Base-by-base conservation (phyloP, 2,113 vertebrate genomes). In the Micronycteris hirsuta region DNA sequence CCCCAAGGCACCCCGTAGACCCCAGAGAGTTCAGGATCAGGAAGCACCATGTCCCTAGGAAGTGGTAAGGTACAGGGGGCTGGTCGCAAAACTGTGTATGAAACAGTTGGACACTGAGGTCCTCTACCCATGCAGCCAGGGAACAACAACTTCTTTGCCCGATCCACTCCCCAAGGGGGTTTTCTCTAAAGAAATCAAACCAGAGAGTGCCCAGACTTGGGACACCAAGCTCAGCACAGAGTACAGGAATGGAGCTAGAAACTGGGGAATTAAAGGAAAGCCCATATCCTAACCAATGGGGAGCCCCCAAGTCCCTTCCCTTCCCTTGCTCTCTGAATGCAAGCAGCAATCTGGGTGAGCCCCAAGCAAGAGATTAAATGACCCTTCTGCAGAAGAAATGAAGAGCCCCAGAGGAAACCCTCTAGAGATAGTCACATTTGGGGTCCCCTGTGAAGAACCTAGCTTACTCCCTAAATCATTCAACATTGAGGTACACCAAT, bases 101-200 rank as follows among this genome's bases (percentile, higher is more conserved):
- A 77, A 73, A 61, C 17, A 70, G 83, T 1, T 80, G 74, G 41
- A 67, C 7, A 22, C 1, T 20, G 22, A 73, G 63, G 70, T 49
- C 70, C 33, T 56, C 54, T 31, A 36, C 49, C 41, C 11, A 41
- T 12, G 47, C 10, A 82, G 47, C 26, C 33, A 49, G 5, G 74
- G 28, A 47, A 54, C 19, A 78, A 41, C 20, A 43, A 54, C 28
- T 93, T 49, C 54, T 89, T 56, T 58, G 28, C 13, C 24, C 26
- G 24, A 20, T 56, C 38, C 3, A 52, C 13, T 58, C 10, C 65
- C 47, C 31, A 19, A 63, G 24, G 56, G 14, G 41, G 2, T 43
- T 92, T 61, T 43, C 38, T 84, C 71, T 86, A 43, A 94, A 92
- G 74, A 73, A 68, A 56, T 38, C 70, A 38, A 80, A 52, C 36